Evolutionary conservation across 1,140 invertebrate species (phyloP).

Genomic region (Callitettix versicolor): DNA sequence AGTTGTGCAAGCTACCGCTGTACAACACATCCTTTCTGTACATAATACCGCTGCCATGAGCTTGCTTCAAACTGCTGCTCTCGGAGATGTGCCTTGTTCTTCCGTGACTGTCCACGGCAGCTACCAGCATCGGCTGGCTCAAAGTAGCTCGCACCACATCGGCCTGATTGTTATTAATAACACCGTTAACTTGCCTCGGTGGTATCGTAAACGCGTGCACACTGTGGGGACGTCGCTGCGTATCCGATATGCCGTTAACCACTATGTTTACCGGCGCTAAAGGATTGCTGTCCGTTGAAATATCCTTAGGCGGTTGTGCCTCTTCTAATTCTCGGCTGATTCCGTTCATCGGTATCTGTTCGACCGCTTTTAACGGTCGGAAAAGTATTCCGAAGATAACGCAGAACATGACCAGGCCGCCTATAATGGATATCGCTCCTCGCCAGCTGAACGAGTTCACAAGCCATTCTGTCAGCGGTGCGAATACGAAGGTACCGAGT

Average conservation of each 20-base stretch:
- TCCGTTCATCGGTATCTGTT: not conserved
- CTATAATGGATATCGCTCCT: conserved; percentile 37
- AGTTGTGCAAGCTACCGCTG: conserved; percentile 63
- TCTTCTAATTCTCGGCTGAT: not conserved
- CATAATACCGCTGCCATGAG: conserved; percentile 53
- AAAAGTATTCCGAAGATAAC: conserved; percentile 76
- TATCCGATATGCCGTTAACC: not conserved
- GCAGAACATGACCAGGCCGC: conserved; percentile 57
- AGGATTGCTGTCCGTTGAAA: not conserved
- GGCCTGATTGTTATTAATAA: conserved; percentile 15
- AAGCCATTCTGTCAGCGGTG: conserved; percentile 59
- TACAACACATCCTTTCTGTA: conserved; percentile 80
- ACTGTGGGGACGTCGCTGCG: conserved; percentile 19
- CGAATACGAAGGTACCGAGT: conserved; percentile 73
- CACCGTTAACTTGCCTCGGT: conserved; percentile 13
- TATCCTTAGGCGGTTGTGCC: not conserved
- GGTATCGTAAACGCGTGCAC: conserved; percentile 14
- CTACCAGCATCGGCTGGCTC: conserved; percentile 48
- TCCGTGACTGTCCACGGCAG: conserved; percentile 19
- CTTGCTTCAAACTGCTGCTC: conserved; percentile 3
- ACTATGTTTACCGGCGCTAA: not conserved
- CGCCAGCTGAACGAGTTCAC: conserved; percentile 51
- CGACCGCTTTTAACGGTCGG: conserved; percentile 38
- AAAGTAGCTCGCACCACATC: conserved; percentile 39
- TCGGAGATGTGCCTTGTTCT: not conserved